Evolutionary conservation across 2,113 vertebrate genomes (phyloP).

Genomic region (Sclerurus mexicanus): DNA sequence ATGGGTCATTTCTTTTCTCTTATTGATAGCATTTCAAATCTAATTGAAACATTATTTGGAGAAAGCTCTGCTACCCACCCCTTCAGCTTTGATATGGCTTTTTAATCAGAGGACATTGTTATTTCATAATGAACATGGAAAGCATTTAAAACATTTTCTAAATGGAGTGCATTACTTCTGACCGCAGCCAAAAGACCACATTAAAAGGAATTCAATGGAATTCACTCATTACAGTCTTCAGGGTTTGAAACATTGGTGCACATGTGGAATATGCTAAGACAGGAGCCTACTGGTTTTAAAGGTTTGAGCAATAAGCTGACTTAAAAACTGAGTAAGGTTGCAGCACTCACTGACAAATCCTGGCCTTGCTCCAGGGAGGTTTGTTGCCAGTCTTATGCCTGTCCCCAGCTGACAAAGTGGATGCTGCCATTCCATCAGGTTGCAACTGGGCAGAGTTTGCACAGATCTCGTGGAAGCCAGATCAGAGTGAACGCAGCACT

Average conservation of each 20-base stretch:
- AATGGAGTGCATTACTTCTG: constrained; percentile 26
- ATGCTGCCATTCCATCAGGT: rapidly evolving
- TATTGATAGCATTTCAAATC: constrained; percentile 31
- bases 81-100: constrained; percentile 52
- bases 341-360: background rate
- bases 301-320: background rate
- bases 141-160: constrained; percentile 62
- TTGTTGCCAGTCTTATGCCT: background rate
- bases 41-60: constrained; percentile 62
- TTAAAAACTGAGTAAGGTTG: background rate
- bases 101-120: constrained; percentile 70
- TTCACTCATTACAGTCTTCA: background rate
- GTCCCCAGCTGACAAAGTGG: background rate
- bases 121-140: constrained; percentile 44
- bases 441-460: background rate
- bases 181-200: constrained; percentile 57
- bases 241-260: background rate
- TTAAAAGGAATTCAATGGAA: constrained; percentile 44
- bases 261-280: background rate
- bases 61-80: background rate
- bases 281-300: background rate
- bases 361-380: background rate
- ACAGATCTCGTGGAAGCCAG: background rate
- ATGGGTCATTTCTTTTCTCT: background rate
- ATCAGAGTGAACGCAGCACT: background rate